phyloP scores from a whole-genome alignment of 2,888 invertebrate species.

The Cinara cedri region DNA sequence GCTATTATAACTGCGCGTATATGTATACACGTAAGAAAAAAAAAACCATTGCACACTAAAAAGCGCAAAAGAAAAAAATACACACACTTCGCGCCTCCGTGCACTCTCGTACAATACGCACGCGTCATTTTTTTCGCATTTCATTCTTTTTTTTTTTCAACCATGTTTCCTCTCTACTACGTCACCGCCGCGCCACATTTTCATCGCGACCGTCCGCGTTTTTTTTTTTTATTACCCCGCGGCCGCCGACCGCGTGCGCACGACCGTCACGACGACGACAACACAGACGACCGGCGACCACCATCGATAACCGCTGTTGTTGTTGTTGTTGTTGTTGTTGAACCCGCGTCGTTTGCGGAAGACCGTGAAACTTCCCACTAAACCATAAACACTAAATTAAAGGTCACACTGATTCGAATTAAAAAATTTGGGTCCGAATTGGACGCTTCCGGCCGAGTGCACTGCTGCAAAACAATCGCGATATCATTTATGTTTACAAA shows the following conservation, averaged over 20 bases:
- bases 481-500: no score
- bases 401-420: no score
- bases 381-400: no score
- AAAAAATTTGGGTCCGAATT: no score
- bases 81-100: background rate
- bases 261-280: background rate
- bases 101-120: no score
- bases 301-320: no score
- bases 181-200: background rate
- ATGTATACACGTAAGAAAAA: background rate
- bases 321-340: background rate
- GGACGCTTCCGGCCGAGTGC: no score
- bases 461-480: no score
- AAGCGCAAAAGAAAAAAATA: background rate
- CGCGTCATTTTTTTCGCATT: no score
- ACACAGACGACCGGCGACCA: background rate
- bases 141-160: no score
- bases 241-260: background rate
- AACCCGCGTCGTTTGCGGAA: background rate
- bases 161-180: background rate
- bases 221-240: no score
- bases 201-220: background rate
- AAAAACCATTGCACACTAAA: slow-evolving; percentile 29
- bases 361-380: no score
- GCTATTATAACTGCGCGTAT: background rate